A percentile compares a stretch with the other conserved stretches of the same genome.
Evolutionary conservation across 2,113 vertebrate species (phyloP).

Genomic region (Mormoops blainvillei): DNA sequence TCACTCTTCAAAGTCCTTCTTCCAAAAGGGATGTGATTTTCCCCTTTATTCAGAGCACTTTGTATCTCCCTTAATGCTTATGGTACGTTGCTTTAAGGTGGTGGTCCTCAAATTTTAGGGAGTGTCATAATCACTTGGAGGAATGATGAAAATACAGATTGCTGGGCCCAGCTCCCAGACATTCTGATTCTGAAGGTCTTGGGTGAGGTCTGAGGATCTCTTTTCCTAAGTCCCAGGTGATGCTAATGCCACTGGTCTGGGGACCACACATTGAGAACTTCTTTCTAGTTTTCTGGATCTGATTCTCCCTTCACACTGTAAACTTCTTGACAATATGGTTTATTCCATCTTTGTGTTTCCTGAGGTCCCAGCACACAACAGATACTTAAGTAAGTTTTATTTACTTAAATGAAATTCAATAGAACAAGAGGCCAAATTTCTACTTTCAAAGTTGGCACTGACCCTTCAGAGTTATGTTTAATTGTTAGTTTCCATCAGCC

Average conservation of each 20-base stretch:
- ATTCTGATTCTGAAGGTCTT: neutral
- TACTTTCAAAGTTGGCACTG: neutral
- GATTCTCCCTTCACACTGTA: neutral
- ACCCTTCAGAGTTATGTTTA: neutral
- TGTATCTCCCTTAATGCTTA: neutral
- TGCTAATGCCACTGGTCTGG: neutral
- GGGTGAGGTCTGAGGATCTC: neutral
- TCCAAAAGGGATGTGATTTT: neutral
- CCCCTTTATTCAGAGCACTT: neutral
- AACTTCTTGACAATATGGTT: neutral
- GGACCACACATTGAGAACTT: neutral
- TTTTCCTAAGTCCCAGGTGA: neutral
- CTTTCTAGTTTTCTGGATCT: neutral
- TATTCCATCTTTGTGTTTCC: neutral
- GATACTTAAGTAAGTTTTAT: neutral
- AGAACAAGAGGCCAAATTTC: neutral
- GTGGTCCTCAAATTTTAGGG: neutral
- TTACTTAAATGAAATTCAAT: constrained; percentile 11
- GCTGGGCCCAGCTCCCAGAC: neutral
- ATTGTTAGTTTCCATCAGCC: neutral
- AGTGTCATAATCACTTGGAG: neutral
- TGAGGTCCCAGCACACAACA: neutral
- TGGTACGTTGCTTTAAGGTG: neutral
- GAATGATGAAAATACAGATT: neutral
- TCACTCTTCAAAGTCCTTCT: neutral